Conservation (phyloP, 2,113 vertebrate genomes). For the Limnothrissa miodon region DNA sequence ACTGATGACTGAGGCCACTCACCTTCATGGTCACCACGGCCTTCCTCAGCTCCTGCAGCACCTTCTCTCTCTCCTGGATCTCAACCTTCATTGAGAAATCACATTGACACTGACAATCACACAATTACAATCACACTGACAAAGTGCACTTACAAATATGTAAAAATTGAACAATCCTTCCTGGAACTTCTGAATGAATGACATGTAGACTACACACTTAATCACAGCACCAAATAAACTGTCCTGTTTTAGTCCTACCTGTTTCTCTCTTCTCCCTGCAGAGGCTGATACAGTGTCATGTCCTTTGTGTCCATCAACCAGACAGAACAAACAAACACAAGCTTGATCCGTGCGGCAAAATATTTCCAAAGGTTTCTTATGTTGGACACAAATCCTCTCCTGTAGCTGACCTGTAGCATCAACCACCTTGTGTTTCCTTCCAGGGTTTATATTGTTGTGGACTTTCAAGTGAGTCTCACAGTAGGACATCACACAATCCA, state of each 20-base stretch:
- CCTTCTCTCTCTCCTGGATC: neutral
- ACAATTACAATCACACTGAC: neutral
- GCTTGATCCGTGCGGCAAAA: neutral
- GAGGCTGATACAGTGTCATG: neutral
- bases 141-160: too few relatives aligned
- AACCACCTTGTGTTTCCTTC: neutral
- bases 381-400: neutral
- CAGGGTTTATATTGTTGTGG: neutral
- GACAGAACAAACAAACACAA: neutral
- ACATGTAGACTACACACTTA: too few relatives aligned
- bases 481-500: conserved; percentile 6
- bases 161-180: too few relatives aligned
- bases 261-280: neutral
- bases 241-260: neutral
- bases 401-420: neutral
- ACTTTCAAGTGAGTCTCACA: neutral
- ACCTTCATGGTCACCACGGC: neutral
- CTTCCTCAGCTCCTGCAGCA: neutral
- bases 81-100: neutral
- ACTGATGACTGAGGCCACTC: too few relatives aligned
- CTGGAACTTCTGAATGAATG: too few relatives aligned
- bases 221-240: too few relatives aligned
- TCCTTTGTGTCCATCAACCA: neutral
- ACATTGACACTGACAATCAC: too few relatives aligned
- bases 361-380: conserved; percentile 2